Evolutionary conservation across 2,113 vertebrate species (phyloP).

Genomic region (human (Homo sapiens)): DNA sequence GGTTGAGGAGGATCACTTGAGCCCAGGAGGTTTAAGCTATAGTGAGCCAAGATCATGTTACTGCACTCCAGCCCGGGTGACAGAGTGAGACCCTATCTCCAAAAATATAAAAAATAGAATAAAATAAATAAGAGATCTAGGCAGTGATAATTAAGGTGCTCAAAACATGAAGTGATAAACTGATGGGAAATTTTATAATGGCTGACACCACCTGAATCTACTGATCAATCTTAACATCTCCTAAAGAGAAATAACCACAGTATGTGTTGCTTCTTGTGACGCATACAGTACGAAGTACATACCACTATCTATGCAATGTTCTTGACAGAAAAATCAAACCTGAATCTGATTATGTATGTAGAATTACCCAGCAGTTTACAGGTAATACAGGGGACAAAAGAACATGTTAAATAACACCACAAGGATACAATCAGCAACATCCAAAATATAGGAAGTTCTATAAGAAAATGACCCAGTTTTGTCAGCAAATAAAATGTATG

Average conservation of each 20-base stretch:
- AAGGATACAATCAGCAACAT: background rate
- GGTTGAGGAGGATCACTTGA: too few species aligned
- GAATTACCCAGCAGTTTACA: background rate
- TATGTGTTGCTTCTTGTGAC: background rate
- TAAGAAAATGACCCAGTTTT: background rate
- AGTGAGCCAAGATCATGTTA: too few species aligned
- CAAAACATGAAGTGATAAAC: background rate
- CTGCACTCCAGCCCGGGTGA: too few species aligned
- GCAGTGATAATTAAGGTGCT: slow-evolving; percentile 5
- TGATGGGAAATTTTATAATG: background rate
- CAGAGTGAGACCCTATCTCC: too few species aligned
- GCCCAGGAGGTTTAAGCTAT: too few species aligned
- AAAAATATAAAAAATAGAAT: background rate
- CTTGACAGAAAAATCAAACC: background rate
- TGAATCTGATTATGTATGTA: background rate
- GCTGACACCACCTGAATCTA: background rate
- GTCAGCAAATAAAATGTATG: background rate
- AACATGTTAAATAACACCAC: background rate
- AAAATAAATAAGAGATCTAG: background rate
- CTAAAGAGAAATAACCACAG: slow-evolving; percentile 17
- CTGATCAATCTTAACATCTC: background rate
- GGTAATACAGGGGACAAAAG: background rate
- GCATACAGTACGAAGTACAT: background rate
- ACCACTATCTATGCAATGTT: background rate
- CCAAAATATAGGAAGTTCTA: background rate